phyloP scores from a whole-genome alignment of 2,113 vertebrate genomes.

The Brachirus orientalis region DNA sequence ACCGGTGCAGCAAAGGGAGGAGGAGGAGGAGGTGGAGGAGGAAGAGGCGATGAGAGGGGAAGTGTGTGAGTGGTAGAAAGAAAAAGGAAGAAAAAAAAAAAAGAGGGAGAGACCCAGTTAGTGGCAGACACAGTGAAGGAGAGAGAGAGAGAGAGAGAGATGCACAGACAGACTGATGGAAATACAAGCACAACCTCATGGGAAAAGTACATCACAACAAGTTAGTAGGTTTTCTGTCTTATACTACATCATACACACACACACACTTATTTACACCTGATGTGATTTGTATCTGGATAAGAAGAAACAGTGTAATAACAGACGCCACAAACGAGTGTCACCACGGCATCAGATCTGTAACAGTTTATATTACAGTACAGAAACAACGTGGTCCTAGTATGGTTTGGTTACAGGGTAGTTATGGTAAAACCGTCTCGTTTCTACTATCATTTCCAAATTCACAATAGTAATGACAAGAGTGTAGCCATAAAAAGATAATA shows the following conservation, averaged over 20 bases:
- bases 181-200: conserved; percentile 10
- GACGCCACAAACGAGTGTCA: not conserved
- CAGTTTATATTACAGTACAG: too few species aligned
- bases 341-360: not conserved
- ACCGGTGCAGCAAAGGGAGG: conserved; percentile 46
- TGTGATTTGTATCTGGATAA: conserved; percentile 1
- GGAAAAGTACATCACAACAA: not conserved
- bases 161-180: conserved; percentile 49
- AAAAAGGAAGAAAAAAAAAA: conserved; percentile 9
- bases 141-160: conserved; percentile 51
- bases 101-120: conserved; percentile 68
- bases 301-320: not conserved
- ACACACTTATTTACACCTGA: not conserved
- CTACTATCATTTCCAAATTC: too few species aligned
- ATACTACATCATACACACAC: not conserved
- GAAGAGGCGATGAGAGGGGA: not conserved
- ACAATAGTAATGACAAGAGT: too few species aligned
- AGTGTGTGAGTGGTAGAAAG: conserved; percentile 39
- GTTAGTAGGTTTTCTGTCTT: not conserved
- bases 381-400: too few species aligned
- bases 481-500: too few species aligned
- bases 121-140: conserved; percentile 66
- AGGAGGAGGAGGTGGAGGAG: not conserved
- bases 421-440: too few species aligned
- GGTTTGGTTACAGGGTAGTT: too few species aligned